These are phyloP conservation scores for Thaumatotibia leucotreta DNA, from an alignment of 1,140 invertebrate genomes.

Conservation along the genomic window DNA sequence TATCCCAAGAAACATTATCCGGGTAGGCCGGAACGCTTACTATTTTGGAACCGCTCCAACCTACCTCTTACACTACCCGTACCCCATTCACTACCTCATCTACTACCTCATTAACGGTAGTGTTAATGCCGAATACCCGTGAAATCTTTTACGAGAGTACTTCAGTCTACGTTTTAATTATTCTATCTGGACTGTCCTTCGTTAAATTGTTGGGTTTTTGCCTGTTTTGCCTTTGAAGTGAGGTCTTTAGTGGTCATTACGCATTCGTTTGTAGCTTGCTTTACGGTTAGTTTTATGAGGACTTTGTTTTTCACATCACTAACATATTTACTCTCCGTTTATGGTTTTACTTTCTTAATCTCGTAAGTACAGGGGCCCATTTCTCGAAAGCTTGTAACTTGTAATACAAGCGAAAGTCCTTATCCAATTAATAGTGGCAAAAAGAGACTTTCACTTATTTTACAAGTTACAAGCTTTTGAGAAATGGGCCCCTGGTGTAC, in stretches of 20 bases:
- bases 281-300: slow-evolving; percentile 55
- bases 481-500: no score
- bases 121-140: slow-evolving; percentile 66
- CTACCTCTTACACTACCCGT: no score
- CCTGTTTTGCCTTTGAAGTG: background rate
- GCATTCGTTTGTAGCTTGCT: slow-evolving; percentile 18
- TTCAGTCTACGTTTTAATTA: slow-evolving; percentile 62
- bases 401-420: no score
- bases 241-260: slow-evolving; percentile 10
- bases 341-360: no score
- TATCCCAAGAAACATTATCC: slow-evolving; percentile 1
- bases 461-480: no score
- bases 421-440: no score
- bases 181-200: slow-evolving; percentile 59
- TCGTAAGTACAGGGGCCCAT: no score
- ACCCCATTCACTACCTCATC: no score
- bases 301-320: slow-evolving; percentile 22
- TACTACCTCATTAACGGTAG: slow-evolving; percentile 62
- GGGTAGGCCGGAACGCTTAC: slow-evolving; percentile 45
- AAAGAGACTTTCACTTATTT: no score
- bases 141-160: slow-evolving; percentile 61
- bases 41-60: slow-evolving; percentile 62
- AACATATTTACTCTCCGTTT: no score
- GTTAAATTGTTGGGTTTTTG: slow-evolving; percentile 36
- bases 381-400: no score